Percentiles rank a stretch among this genome's conserved stretches.
Evolutionary conservation across 2,113 vertebrate genomes (phyloP).

Genomic region (Collichthys lucidus): DNA sequence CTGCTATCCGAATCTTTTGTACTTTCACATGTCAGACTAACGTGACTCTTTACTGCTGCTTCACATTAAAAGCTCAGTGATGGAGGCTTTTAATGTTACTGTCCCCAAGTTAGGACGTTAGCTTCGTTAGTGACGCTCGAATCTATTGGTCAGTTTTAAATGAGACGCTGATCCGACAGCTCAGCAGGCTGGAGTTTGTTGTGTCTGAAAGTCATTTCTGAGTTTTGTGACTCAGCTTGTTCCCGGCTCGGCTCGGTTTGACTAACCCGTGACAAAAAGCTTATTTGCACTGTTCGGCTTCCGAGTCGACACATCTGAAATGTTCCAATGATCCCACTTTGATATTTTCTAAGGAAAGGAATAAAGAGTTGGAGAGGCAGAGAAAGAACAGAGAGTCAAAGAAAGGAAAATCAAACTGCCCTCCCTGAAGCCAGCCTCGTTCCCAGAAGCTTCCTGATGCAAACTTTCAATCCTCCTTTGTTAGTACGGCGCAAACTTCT

Average conservation of each 20-base stretch:
- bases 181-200: no score
- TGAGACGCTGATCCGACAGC: background rate
- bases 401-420: conserved; percentile 29
- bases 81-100: background rate
- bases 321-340: conserved; percentile 58
- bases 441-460: conserved; percentile 27
- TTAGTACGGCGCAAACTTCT: conserved; percentile 97
- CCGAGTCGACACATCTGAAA: background rate
- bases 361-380: conserved; percentile 21
- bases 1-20: background rate
- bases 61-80: background rate
- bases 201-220: no score
- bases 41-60: background rate
- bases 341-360: background rate
- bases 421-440: background rate
- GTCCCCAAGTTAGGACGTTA: background rate
- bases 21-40: background rate
- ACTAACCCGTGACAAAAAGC: background rate
- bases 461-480: background rate
- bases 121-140: background rate
- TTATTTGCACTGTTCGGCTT: background rate
- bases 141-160: background rate
- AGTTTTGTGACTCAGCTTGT: no score
- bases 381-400: conserved; percentile 14
- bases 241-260: background rate